Conservation (phyloP, 2,888 invertebrate species). For the Tetranychus piercei region DNA sequence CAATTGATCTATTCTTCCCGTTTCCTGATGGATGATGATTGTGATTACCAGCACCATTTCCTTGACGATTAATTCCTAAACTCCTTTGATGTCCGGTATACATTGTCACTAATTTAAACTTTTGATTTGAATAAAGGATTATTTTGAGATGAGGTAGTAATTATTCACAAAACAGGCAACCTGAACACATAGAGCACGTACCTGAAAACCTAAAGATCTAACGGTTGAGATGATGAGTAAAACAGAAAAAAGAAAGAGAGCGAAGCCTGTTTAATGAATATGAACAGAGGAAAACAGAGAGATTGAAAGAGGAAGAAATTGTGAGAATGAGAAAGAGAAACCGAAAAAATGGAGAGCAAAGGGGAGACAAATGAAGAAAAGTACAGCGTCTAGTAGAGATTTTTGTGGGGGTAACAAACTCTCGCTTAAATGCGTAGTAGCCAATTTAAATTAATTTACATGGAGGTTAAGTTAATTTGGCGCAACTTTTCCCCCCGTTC, state of each 20-base stretch:
- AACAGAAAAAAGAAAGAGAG: not conserved
- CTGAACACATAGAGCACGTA: no score
- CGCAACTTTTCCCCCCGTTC: not conserved
- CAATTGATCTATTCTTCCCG: not conserved
- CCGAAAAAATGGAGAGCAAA: not conserved
- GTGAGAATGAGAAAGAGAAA: no score
- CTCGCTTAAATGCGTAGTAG: not conserved
- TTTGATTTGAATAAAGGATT: not conserved
- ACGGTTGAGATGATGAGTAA: not conserved
- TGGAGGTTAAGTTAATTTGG: not conserved
- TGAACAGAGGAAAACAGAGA: not conserved
- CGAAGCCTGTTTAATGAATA: not conserved
- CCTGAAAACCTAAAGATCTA: not conserved
- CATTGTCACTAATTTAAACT: not conserved
- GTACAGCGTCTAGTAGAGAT: not conserved
- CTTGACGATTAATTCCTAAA: not conserved
- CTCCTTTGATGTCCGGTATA: not conserved
- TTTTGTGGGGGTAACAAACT: not conserved
- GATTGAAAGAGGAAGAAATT: not conserved
- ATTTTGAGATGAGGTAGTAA: no score
- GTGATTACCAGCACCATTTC: not conserved
- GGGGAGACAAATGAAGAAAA: not conserved
- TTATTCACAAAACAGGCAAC: no score
- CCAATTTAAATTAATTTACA: not conserved
- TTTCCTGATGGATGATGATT: not conserved